These are phyloP conservation scores for Lota lota DNA, from an alignment of 2,113 vertebrate species.

Conservation along the genomic window DNA sequence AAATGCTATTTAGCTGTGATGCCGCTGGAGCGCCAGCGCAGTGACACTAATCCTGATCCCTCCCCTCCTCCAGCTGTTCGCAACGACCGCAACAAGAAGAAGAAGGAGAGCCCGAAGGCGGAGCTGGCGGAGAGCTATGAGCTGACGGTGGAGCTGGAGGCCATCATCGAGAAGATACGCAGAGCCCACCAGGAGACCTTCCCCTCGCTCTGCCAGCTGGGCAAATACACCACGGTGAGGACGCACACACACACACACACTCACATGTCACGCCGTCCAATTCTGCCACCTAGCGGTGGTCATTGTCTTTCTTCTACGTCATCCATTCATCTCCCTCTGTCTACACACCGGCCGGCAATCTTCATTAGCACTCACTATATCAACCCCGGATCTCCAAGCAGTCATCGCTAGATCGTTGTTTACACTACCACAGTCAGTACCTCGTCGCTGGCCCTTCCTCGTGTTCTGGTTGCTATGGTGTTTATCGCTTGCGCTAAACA, in stretches of 20 bases:
- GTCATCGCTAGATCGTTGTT: too few species aligned
- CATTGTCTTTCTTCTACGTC: too few species aligned
- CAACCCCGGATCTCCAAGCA: too few species aligned
- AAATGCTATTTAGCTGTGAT: background rate
- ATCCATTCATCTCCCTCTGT: too few species aligned
- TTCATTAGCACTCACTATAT: too few species aligned
- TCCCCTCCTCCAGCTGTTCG: conserved; percentile 81
- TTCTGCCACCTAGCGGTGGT: too few species aligned
- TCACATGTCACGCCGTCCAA: too few species aligned
- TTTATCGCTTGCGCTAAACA: too few species aligned
- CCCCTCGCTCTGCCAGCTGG: conserved; percentile 96
- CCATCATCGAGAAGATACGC: conserved; percentile 93
- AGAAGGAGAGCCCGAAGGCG: conserved; percentile 89
- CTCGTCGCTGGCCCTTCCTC: too few species aligned
- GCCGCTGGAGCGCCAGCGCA: background rate
- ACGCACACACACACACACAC: background rate
- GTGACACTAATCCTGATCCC: conserved; percentile 29
- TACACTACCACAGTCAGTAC: too few species aligned
- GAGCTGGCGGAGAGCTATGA: conserved; percentile 89
- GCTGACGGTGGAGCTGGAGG: conserved; percentile 89
- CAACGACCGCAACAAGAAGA: conserved; percentile 98
- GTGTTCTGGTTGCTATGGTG: too few species aligned
- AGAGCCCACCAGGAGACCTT: conserved; percentile 98
- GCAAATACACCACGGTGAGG: conserved; percentile 97
- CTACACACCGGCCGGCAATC: too few species aligned